These are phyloP conservation scores for Acyrthosiphon pisum DNA, from an alignment of 1,140 invertebrate genomes.

Conservation along the genomic window DNA sequence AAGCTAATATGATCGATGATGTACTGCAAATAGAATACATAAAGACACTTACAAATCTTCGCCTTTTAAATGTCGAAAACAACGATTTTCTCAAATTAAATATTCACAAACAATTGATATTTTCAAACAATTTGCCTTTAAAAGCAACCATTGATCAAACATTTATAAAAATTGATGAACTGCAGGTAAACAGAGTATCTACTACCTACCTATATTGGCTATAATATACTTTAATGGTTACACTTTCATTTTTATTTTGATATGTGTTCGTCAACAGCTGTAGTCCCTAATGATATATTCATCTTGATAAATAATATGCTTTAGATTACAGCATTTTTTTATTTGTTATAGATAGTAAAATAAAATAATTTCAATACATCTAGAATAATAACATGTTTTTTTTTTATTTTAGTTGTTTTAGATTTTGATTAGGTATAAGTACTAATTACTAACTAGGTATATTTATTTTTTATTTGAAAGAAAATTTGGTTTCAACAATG, in stretches of 20 bases:
- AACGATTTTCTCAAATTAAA: neutral
- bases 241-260: neutral
- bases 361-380: too few species aligned
- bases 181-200: neutral
- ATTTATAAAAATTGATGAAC: neutral
- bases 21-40: neutral
- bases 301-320: neutral
- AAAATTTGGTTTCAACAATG: too few species aligned
- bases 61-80: neutral
- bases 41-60: neutral
- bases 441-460: too few species aligned
- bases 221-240: too few species aligned
- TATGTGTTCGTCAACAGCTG: neutral
- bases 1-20: conserved; percentile 25
- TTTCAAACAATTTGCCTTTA: neutral
- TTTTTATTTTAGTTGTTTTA: too few species aligned
- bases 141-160: neutral
- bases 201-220: neutral
- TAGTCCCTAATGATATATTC: neutral
- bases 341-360: neutral
- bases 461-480: too few species aligned
- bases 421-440: too few species aligned
- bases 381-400: too few species aligned
- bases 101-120: conserved; percentile 17
- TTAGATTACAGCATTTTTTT: neutral